phyloP scores from a whole-genome alignment of 2,888 invertebrate species.

The Trissolcus brochymenae region DNA sequence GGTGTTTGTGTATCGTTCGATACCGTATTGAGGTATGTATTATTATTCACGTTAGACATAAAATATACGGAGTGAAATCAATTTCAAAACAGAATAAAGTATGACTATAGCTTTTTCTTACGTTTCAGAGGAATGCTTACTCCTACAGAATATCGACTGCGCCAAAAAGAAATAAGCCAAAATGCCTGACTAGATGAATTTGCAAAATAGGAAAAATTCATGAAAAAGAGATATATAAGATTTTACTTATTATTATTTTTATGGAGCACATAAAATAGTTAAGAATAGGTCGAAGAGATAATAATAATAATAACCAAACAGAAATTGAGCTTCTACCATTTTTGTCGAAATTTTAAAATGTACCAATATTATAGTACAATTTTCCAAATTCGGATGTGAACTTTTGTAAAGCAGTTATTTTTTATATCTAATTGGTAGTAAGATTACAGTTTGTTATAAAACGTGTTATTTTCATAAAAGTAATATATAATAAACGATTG shows the following conservation, averaged over 20 bases:
- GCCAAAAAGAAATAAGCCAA: conserved; percentile 76
- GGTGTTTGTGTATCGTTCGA: conserved; percentile 83
- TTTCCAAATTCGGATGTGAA: too few relatives aligned
- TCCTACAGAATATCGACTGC: conserved; percentile 83
- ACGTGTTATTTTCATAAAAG: too few relatives aligned
- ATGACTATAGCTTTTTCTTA: neutral
- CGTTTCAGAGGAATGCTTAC: conserved; percentile 82
- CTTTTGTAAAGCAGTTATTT: too few relatives aligned
- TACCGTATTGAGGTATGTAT: conserved; percentile 79
- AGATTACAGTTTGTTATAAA: too few relatives aligned
- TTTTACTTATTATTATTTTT: neutral
- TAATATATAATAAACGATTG: too few relatives aligned
- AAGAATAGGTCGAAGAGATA: neutral
- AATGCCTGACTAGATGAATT: conserved; percentile 47
- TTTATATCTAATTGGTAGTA: too few relatives aligned
- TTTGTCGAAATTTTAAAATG: neutral
- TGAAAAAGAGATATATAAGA: neutral
- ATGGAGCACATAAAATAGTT: neutral
- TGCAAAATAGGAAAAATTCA: neutral
- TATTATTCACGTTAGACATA: neutral
- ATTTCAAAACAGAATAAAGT: too few relatives aligned
- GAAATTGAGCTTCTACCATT: neutral
- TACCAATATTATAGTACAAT: too few relatives aligned
- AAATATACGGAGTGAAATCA: neutral
- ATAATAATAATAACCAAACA: neutral